phyloP scores from a whole-genome alignment of 2,888 invertebrate genomes.

The Drosophila setosimentum region DNA sequence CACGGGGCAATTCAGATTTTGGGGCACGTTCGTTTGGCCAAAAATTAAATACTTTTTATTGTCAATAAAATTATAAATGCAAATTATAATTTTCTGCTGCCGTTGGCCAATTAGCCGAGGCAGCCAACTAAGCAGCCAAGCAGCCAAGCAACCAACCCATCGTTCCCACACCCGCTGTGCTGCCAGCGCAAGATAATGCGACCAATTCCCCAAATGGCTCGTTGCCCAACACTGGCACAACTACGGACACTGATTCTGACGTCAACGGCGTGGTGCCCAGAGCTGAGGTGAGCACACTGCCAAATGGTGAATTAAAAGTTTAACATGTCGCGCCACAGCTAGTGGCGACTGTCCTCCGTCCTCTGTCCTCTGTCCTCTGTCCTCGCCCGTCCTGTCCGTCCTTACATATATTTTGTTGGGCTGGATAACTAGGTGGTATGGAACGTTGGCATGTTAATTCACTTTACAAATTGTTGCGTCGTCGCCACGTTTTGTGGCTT shows the following conservation, averaged over 20 bases:
- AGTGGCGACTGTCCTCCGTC: conserved; percentile 36
- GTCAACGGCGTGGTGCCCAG: conserved; percentile 56
- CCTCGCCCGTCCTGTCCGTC: background rate
- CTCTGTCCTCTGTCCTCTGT: background rate
- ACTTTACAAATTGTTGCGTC: conserved; percentile 76
- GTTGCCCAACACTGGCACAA: conserved; percentile 19
- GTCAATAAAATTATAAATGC: conserved; percentile 79
- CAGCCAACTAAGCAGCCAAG: conserved; percentile 1
- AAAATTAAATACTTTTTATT: conserved; percentile 79
- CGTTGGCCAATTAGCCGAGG: conserved; percentile 70
- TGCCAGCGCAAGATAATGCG: conserved; percentile 67
- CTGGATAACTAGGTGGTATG: conserved; percentile 41
- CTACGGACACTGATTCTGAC: conserved; percentile 63
- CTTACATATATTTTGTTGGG: background rate
- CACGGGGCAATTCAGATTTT: conserved; percentile 33
- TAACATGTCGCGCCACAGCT: conserved; percentile 68
- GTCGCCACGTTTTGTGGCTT: conserved; percentile 41
- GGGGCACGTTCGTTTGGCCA: conserved; percentile 49
- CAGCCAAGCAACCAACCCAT: background rate
- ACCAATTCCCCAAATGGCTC: conserved; percentile 29
- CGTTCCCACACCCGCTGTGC: conserved; percentile 13
- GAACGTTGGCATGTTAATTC: conserved; percentile 73
- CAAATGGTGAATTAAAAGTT: conserved; percentile 72
- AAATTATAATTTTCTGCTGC: conserved; percentile 80
- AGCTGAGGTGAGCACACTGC: background rate